phyloP scores from a whole-genome alignment of 2,888 invertebrate genomes.

The Spilosoma lubricipeda region DNA sequence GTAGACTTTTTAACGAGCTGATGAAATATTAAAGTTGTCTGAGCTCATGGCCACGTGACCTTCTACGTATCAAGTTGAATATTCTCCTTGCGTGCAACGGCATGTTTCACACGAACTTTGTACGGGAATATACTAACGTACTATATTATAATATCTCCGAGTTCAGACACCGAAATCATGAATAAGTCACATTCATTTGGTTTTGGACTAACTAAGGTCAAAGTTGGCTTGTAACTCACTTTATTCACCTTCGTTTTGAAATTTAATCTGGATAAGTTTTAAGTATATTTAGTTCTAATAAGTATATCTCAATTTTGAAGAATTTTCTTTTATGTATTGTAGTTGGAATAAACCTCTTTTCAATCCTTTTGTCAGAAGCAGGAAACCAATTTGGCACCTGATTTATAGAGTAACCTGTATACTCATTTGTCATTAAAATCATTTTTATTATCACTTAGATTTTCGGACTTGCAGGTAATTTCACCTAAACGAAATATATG shows the following conservation, averaged over 20 bases:
- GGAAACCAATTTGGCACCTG: too few relatives aligned
- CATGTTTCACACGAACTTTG: constrained; percentile 9
- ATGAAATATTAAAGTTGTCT: constrained; percentile 44
- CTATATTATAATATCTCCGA: background rate
- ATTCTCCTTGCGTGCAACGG: constrained; percentile 26
- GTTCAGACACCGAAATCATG: background rate
- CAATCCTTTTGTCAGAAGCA: too few relatives aligned
- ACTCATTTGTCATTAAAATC: too few relatives aligned
- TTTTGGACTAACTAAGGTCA: background rate
- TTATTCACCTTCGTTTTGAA: background rate
- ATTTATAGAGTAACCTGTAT: too few relatives aligned
- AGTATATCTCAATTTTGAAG: too few relatives aligned
- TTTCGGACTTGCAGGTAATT: too few relatives aligned
- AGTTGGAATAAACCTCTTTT: too few relatives aligned
- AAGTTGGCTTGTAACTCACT: background rate
- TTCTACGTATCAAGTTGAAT: constrained; percentile 27
- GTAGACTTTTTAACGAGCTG: constrained; percentile 48
- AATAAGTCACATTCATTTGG: background rate
- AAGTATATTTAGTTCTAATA: background rate
- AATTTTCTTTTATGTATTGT: too few relatives aligned
- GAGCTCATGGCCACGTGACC: constrained; percentile 30
- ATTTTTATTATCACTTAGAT: too few relatives aligned
- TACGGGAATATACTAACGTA: background rate
- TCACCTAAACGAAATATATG: too few relatives aligned
- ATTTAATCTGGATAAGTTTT: background rate